Base-by-base conservation (phyloP, 2,113 vertebrate species). In the Noturus placidus region DNA sequence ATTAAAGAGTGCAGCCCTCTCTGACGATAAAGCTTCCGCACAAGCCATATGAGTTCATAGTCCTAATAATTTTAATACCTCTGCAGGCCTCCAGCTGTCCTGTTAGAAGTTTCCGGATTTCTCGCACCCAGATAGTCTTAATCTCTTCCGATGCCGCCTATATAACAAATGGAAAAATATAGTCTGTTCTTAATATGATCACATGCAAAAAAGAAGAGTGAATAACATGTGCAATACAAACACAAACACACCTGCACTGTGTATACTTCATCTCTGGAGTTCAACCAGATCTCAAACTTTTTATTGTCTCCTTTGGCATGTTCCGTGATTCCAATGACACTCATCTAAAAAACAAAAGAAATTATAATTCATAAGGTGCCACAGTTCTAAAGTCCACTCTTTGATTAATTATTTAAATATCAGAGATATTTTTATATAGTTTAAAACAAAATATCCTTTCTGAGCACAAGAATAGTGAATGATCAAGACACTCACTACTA, bases 221-320 rank as follows among this genome's bases (percentile, higher is more conserved):
- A 54, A 46, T 38, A 38, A 9, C 14, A 56, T 13, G 61, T n/a
- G 46, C 30, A 83, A 25, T 33, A 80, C 22, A 50, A 78, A 74
- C 17, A 54, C 54, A 63, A 35, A 38, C 83, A 78, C 92, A 99
- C 98, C 97, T 99, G 98, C 76, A 99, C 93, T 76, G 98, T 99
- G 90, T 99, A 99, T 83, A 99, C 98, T 92, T 99, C 98, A 92
- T 99, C 98, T 82, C 97, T 94, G 0, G 97, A 97, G 87, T 97
- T 99, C 93, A 96, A 98, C 97, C 98, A 99, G 90, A 99, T 97
- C 94, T 99, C 98, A 93, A 99, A 99, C 93, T 99, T 99, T 94
- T 96, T 99, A 88, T 93, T 94, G 89, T 99, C 98, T 1, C 97
- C 98, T 92, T 99, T 99, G 85, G 97, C 97, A 1, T 97, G 98